Evolutionary conservation across 2,113 vertebrate genomes (phyloP).

Genomic region (Solea senegalensis): DNA sequence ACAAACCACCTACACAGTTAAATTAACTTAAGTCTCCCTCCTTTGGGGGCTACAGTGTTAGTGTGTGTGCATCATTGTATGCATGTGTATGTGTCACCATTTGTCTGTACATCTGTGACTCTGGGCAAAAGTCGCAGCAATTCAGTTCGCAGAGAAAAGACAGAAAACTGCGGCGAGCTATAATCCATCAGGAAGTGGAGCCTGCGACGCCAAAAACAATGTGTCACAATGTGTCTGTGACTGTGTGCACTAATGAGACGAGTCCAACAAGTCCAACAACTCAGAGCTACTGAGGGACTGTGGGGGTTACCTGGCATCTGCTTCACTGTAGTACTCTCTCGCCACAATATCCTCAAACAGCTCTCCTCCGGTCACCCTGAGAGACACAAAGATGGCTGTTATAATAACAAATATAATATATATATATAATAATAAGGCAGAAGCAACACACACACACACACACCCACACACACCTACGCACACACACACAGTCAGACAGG

Average conservation of each 20-base stretch:
- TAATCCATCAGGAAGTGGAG: slow-evolving; percentile 24
- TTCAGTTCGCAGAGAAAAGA: slow-evolving; percentile 21
- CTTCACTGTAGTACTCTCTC: slow-evolving; percentile 84
- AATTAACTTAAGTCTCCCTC: slow-evolving; percentile 70
- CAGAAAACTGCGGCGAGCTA: slow-evolving; percentile 7
- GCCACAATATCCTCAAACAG: slow-evolving; percentile 84
- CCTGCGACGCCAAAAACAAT: slow-evolving; percentile 1
- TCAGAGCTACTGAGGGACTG: slow-evolving; percentile 15
- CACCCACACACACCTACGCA: slow-evolving; percentile 31
- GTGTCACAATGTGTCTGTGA: slow-evolving; percentile 14
- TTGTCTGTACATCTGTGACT: slow-evolving; percentile 39
- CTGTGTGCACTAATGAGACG: slow-evolving; percentile 41
- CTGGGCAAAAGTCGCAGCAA: slow-evolving; percentile 13
- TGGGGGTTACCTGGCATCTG: slow-evolving; percentile 81
- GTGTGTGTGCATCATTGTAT: slow-evolving; percentile 35
- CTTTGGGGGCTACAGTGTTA: slow-evolving; percentile 38
- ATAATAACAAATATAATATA: background rate
- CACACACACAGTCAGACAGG: slow-evolving; percentile 40
- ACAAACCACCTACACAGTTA: slow-evolving; percentile 59
- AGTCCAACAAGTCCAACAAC: slow-evolving; percentile 9
- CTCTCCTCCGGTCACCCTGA: slow-evolving; percentile 83
- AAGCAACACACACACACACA: slow-evolving; percentile 28
- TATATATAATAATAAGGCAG: background rate
- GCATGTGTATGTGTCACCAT: slow-evolving; percentile 39
- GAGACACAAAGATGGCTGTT: slow-evolving; percentile 34